A percentile compares a stretch with the other conserved stretches of the same genome.
Evolutionary conservation across 2,888 invertebrate genomes (phyloP).

Genomic region (Pocota personata): DNA sequence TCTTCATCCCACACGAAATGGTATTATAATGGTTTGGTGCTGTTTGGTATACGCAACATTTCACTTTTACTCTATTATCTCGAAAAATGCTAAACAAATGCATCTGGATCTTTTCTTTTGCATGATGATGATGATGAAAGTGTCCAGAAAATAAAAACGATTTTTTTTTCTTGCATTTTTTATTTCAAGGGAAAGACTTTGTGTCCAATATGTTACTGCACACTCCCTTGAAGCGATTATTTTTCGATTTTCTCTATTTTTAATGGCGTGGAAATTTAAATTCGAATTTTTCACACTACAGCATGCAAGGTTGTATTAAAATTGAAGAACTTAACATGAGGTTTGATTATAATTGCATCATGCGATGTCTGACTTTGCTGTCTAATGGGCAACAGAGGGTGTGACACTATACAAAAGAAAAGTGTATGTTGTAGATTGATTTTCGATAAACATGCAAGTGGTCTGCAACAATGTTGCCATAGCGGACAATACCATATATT

Average conservation of each 20-base stretch:
- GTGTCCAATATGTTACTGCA: constrained; percentile 4
- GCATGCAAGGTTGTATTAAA: constrained; percentile 36
- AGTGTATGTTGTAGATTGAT: constrained; percentile 8
- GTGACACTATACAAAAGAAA: not conserved
- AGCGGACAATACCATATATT: not conserved
- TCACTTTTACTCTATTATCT: constrained; percentile 47
- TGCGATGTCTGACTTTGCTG: constrained; percentile 26
- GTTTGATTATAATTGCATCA: constrained; percentile 49
- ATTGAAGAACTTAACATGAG: constrained; percentile 43
- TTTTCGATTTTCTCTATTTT: not conserved
- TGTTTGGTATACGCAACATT: constrained; percentile 45
- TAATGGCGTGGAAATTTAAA: constrained; percentile 24
- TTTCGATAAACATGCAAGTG: constrained; percentile 43
- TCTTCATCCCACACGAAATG: constrained; percentile 43
- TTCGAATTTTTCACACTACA: constrained; percentile 34
- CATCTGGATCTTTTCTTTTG: constrained; percentile 42
- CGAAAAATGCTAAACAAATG: constrained; percentile 1
- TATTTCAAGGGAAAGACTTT: constrained; percentile 29
- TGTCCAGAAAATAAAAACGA: not conserved
- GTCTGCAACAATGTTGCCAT: constrained; percentile 1
- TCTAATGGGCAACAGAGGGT: constrained; percentile 12
- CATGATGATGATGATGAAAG: constrained; percentile 19
- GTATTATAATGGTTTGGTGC: not conserved
- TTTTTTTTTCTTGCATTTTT: constrained; percentile 1
- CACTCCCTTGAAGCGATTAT: constrained; percentile 1